Evolutionary conservation across 2,113 vertebrate species (phyloP), one percentile per base, ranked within the genome.

Genomic region (Anhinga anhinga): DNA sequence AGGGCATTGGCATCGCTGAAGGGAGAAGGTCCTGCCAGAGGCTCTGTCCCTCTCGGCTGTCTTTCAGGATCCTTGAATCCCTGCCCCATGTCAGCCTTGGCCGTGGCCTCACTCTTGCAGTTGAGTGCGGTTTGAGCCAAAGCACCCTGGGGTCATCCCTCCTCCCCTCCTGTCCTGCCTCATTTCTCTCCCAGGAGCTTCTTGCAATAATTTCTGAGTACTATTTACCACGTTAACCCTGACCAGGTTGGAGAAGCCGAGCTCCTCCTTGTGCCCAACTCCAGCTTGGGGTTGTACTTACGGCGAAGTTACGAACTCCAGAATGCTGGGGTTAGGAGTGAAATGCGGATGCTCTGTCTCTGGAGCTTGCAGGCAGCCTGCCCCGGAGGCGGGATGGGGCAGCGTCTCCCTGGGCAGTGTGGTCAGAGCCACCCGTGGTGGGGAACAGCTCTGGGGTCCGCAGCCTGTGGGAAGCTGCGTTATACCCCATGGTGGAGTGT

Each of bases 51-150:
- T 86, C 70, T 89, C 42, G 1, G 11, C 30, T 88, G 67, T 69
- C 69, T 77, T 93, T 88, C 71, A 62, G 71, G 47, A 73, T 94
- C 74, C 67, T 95, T n/a, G 27, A 79, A 90, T 94, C 81, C 53
- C 29, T 86, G 63, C 73, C 82, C 52, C 13, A 0, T 56, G 63
- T 52, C 52, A 81, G 77, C 61, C 67, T 82, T 85, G 73, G 36
- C 88, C 1, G 0, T 47, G 36, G 69, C 49, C 49, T 91, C 12
- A 2, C 61, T 92, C 62, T 30, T 77, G 45, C 49, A 77, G 73
- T 26, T 26, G 44, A 62, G 49, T 15, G 7, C 22, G 3, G 26
- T 79, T 84, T 77, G 89, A 95, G 63, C 81, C 81, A 66, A 73
- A 87, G 59, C 63, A 58, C 20, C 15, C 53, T 29, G 58, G 32